Conservation (phyloP, 2,113 vertebrate genomes). For the Vidua chalybeata region DNA sequence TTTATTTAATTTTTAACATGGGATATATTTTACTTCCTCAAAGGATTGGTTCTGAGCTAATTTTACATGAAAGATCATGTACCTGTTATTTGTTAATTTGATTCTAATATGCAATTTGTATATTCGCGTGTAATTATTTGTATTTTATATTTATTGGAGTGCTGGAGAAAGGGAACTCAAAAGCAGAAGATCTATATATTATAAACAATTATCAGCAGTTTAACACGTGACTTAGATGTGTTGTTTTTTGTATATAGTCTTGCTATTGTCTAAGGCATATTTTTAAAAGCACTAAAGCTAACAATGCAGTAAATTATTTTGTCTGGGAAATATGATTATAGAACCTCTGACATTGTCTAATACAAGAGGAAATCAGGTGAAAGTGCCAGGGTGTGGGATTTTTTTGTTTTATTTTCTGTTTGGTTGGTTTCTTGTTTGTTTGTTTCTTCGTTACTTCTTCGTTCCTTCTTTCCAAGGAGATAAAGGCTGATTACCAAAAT, state of each 20-base stretch:
- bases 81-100: background rate
- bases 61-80: background rate
- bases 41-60: background rate
- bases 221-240: background rate
- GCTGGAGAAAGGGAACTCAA: background rate
- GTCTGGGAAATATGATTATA: fast-evolving
- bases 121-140: background rate
- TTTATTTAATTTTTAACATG: background rate
- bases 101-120: background rate
- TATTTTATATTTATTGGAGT: background rate
- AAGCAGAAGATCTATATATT: background rate
- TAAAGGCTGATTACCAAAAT: background rate
- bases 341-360: background rate
- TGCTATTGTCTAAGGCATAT: background rate
- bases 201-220: background rate
- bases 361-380: background rate
- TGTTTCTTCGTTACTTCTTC: background rate
- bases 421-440: background rate
- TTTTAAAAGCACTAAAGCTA: background rate
- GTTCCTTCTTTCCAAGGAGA: background rate
- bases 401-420: background rate
- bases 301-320: background rate
- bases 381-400: background rate
- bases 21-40: background rate
- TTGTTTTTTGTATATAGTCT: background rate